phyloP scores from a whole-genome alignment of 2,888 invertebrate genomes.

The Cryptocheilus praepositus region DNA sequence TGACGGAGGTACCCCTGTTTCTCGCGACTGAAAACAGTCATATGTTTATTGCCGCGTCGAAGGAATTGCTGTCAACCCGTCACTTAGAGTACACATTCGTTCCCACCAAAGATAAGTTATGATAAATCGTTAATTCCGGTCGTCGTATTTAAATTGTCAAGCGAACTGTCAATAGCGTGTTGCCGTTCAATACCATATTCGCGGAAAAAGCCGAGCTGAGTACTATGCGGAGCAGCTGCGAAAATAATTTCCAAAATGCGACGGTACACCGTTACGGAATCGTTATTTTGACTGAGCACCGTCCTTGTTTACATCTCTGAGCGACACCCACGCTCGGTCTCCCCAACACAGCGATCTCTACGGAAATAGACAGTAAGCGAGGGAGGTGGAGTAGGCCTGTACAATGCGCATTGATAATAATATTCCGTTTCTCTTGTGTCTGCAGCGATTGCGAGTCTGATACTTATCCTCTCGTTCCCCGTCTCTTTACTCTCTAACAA shows the following conservation, averaged over 20 bases:
- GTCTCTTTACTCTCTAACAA: slow-evolving; percentile 41
- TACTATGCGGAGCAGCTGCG: not conserved
- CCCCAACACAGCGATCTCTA: not conserved
- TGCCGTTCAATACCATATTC: too few species aligned
- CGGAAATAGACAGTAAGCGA: not conserved
- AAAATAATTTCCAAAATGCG: slow-evolving; percentile 11
- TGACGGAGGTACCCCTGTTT: too few species aligned
- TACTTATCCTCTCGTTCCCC: not conserved
- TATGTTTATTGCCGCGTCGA: too few species aligned
- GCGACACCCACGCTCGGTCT: not conserved
- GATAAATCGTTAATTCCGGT: not conserved
- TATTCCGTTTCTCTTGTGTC: not conserved
- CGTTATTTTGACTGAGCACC: too few species aligned
- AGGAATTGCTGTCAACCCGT: too few species aligned
- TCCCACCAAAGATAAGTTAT: too few species aligned
- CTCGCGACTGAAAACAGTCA: too few species aligned
- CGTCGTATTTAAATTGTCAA: not conserved
- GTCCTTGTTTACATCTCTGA: slow-evolving; percentile 1
- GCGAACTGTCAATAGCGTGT: too few species aligned
- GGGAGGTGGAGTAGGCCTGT: not conserved
- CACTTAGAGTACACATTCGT: too few species aligned
- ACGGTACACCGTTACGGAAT: slow-evolving; percentile 18
- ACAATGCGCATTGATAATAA: slow-evolving; percentile 5
- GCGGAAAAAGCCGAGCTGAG: too few species aligned
- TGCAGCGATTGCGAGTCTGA: not conserved